Evolutionary conservation across 1,140 invertebrate genomes (phyloP).

Genomic region (Drosophila simulans): DNA sequence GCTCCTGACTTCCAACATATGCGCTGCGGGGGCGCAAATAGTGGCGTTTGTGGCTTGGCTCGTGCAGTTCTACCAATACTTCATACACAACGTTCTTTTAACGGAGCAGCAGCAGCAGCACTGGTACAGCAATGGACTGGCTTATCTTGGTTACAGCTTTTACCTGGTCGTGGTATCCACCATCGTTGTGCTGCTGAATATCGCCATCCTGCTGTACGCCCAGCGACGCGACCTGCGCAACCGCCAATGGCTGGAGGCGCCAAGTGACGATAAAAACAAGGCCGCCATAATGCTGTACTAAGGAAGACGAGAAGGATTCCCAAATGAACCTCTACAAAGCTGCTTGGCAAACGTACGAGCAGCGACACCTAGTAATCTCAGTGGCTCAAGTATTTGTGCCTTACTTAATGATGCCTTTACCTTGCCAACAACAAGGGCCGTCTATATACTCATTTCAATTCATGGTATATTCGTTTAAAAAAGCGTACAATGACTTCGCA

Average conservation of each 20-base stretch:
- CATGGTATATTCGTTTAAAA: background rate
- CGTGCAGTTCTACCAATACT: conserved; percentile 79
- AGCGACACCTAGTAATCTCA: conserved; percentile 58
- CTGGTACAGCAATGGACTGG: conserved; percentile 76
- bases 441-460: conserved; percentile 6
- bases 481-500: background rate
- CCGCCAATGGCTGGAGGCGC: conserved; percentile 62
- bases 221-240: conserved; percentile 60
- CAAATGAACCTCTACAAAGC: conserved; percentile 54
- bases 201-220: conserved; percentile 70
- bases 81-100: conserved; percentile 76
- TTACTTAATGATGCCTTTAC: conserved; percentile 63
- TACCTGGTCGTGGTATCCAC: conserved; percentile 78
- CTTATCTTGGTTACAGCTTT: conserved; percentile 82
- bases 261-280: conserved; percentile 74
- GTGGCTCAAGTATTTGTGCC: conserved; percentile 62
- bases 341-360: conserved; percentile 33
- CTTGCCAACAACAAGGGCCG: conserved; percentile 53
- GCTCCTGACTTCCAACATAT: conserved; percentile 72
- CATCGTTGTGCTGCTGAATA: conserved; percentile 74
- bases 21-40: conserved; percentile 72
- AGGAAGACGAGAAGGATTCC: conserved; percentile 10
- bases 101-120: conserved; percentile 65
- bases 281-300: conserved; percentile 83
- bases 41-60: conserved; percentile 81